Conservation (phyloP, 2,797 vertebrate genomes). For the Eospalax fontanierii region DNA sequence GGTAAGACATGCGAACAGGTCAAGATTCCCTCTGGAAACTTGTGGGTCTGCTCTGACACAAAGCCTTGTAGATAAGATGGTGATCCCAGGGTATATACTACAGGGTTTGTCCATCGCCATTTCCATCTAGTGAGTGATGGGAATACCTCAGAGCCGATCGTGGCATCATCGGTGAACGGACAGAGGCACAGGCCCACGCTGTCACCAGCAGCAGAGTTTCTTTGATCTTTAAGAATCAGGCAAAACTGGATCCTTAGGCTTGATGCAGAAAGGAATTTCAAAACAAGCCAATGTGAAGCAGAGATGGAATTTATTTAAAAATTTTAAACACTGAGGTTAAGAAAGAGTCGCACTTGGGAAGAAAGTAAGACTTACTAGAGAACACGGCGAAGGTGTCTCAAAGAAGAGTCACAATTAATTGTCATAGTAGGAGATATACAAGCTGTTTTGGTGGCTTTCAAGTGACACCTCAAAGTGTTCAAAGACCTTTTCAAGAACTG, state of each 20-base stretch:
- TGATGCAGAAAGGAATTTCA: constrained; percentile 25
- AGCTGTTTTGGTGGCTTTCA: background rate
- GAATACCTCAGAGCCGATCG: background rate
- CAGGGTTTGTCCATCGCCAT: background rate
- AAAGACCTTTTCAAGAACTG: background rate
- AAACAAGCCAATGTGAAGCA: background rate
- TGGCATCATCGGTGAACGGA: too few relatives aligned
- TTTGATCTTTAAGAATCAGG: background rate
- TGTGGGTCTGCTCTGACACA: background rate
- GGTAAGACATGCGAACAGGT: background rate
- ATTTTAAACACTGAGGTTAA: background rate
- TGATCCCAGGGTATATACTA: background rate
- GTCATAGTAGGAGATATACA: background rate
- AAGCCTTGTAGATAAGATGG: background rate
- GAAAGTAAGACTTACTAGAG: background rate
- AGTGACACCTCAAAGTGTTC: background rate
- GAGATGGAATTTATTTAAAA: background rate
- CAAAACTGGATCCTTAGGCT: background rate
- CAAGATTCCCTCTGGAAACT: background rate
- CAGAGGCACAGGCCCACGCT: background rate
- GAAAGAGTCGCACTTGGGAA: background rate
- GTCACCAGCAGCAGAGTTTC: background rate
- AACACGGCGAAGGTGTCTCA: background rate
- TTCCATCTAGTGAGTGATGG: background rate
- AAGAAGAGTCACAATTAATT: background rate